Conservation (phyloP, 2,888 invertebrate species). For the Nymphalis polychloros region DNA sequence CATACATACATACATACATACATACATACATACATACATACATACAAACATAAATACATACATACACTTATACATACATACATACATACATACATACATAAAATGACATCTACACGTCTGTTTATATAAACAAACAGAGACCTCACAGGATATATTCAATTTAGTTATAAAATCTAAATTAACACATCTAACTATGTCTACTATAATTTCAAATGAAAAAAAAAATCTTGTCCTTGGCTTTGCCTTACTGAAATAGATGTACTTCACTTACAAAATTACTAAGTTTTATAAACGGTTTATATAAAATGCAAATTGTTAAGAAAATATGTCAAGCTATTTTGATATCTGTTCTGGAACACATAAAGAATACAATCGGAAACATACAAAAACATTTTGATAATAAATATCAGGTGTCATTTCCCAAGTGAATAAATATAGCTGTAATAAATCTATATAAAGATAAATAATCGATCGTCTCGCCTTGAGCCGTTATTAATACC, state of each 20-base stretch:
- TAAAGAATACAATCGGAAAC: background rate
- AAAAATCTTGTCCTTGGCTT: too few species aligned
- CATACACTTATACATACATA: too few species aligned
- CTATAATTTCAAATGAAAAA: too few species aligned
- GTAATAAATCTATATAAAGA: slow-evolving; percentile 12
- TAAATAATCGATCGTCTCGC: background rate
- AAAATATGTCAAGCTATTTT: background rate
- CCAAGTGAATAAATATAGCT: slow-evolving; percentile 3
- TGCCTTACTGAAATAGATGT: background rate
- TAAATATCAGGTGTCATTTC: slow-evolving; percentile 9
- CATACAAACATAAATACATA: too few species aligned
- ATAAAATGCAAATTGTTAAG: background rate
- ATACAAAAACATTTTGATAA: background rate
- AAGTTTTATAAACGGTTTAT: background rate
- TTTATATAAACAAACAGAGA: too few species aligned
- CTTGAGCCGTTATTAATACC: background rate
- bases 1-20: too few species aligned
- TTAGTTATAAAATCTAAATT: too few species aligned
- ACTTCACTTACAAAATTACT: background rate
- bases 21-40: too few species aligned
- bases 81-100: too few species aligned
- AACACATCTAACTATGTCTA: too few species aligned
- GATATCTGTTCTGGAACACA: background rate
- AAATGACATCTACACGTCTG: too few species aligned
- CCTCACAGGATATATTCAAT: too few species aligned